Percentiles rank a stretch among this genome's conserved stretches.
phyloP scores from a whole-genome alignment of 1,140 invertebrate genomes.

The Arctopsyche grandis region DNA sequence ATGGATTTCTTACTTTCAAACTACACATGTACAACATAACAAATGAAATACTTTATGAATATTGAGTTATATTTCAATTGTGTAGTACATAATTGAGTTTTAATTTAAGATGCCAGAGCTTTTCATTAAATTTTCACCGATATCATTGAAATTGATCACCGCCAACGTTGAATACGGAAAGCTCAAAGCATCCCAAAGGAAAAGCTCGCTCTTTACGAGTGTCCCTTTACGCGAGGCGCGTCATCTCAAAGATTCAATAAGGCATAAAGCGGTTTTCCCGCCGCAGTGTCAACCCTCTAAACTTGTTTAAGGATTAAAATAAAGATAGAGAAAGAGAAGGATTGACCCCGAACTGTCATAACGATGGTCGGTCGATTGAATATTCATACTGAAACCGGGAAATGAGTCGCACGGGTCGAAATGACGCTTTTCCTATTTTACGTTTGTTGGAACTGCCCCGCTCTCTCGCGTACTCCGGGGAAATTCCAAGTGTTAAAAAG shows the following conservation, averaged over 20 bases:
- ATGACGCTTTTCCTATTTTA: slow-evolving; percentile 19
- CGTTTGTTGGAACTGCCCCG: slow-evolving; percentile 16
- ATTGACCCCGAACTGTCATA: too few relatives aligned
- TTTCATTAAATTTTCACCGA: too few relatives aligned
- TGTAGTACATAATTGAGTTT: too few relatives aligned
- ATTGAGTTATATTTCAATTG: too few relatives aligned
- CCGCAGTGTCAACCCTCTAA: not conserved
- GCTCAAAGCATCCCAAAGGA: too few relatives aligned
- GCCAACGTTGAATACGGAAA: too few relatives aligned
- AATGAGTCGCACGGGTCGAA: slow-evolving; percentile 25
- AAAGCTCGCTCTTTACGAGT: slow-evolving; percentile 9
- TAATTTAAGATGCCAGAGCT: too few relatives aligned
- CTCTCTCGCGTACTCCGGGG: slow-evolving; percentile 21
- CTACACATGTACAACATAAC: too few relatives aligned
- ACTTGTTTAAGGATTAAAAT: not conserved
- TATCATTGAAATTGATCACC: too few relatives aligned
- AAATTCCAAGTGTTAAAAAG: slow-evolving; percentile 30
- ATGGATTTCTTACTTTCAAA: too few relatives aligned
- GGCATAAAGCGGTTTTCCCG: not conserved
- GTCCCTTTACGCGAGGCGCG: not conserved
- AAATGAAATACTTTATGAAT: too few relatives aligned
- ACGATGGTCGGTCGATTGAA: slow-evolving; percentile 20
- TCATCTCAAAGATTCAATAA: slow-evolving; percentile 27
- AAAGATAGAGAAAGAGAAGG: too few relatives aligned
- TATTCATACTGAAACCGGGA: slow-evolving; percentile 34